Evolutionary conservation across 2,113 vertebrate species (phyloP).

Genomic region (Gallinago paraguaiae): DNA sequence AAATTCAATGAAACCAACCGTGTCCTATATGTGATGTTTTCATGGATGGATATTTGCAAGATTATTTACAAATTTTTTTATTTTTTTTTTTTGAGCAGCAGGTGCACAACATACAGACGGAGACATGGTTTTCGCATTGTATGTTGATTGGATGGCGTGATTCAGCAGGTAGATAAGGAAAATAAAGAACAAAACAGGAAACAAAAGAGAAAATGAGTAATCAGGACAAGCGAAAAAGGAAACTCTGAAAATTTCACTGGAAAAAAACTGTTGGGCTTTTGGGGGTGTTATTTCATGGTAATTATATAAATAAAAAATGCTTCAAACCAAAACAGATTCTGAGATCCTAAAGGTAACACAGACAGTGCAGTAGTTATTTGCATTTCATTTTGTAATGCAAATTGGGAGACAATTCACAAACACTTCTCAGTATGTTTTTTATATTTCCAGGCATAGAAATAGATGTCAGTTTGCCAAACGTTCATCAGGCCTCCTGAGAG

Average conservation of each 20-base stretch:
- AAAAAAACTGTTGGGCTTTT: not conserved
- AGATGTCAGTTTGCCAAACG: conserved; percentile 63
- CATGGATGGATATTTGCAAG: conserved; percentile 80
- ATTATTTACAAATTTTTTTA: conserved; percentile 69
- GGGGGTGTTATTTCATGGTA: conserved; percentile 30
- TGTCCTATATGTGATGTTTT: conserved; percentile 85
- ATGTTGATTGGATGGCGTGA: conserved; percentile 85
- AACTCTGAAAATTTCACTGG: conserved; percentile 66
- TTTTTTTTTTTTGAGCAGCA: conserved; percentile 72
- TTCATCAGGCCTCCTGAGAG: not conserved
- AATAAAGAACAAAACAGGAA: conserved; percentile 79
- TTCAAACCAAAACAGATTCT: conserved; percentile 31
- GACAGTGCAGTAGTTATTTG: conserved; percentile 68
- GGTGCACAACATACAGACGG: conserved; percentile 80
- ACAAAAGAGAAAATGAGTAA: conserved; percentile 83
- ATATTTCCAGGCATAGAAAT: conserved; percentile 76
- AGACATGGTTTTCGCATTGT: conserved; percentile 82
- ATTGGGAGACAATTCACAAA: conserved; percentile 70
- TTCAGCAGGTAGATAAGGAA: conserved; percentile 80
- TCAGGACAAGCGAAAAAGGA: conserved; percentile 75
- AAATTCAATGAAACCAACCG: conserved; percentile 83
- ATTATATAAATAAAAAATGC: conserved; percentile 27
- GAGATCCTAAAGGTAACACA: conserved; percentile 54
- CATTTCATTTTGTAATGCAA: conserved; percentile 79
- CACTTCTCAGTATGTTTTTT: conserved; percentile 57